Percentiles rank a stretch among this genome's conserved stretches.
These are phyloP conservation scores for Chaetoderma sp. DNA, from an alignment of 2,888 invertebrate genomes.

Conservation along the genomic window DNA sequence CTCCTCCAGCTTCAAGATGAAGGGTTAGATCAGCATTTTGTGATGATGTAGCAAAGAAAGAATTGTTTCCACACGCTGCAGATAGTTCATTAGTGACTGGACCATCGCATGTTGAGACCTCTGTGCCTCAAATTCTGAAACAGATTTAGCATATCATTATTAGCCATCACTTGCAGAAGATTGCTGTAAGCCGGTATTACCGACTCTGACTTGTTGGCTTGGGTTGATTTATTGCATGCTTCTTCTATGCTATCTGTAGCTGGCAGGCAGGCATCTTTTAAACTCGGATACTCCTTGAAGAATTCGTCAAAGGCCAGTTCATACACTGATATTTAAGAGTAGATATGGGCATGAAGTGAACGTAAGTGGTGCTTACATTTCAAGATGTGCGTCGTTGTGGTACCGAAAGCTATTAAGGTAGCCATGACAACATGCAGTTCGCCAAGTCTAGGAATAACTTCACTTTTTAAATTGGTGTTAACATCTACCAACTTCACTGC, in stretches of 20 bases:
- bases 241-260: neutral
- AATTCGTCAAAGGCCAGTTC: constrained; percentile 11
- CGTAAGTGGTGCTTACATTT: constrained; percentile 26
- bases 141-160: constrained; percentile 5
- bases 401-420: neutral
- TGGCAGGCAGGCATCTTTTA: neutral
- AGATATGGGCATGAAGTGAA: neutral
- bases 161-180: constrained; percentile 16
- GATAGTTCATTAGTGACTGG: constrained; percentile 25
- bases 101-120: constrained; percentile 29
- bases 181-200: constrained; percentile 15
- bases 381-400: constrained; percentile 21
- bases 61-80: constrained; percentile 27
- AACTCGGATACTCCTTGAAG: neutral
- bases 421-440: constrained; percentile 22
- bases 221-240: neutral
- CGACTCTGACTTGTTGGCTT: neutral
- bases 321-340: constrained; percentile 18
- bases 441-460: constrained; percentile 21
- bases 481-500: constrained; percentile 25
- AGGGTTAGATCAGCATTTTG: constrained; percentile 29
- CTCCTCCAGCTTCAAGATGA: constrained; percentile 30
- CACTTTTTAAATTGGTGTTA: constrained; percentile 11
- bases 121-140: constrained; percentile 17
- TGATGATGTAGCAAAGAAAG: constrained; percentile 26